Evolutionary conservation across 2,797 vertebrate species (phyloP).

Genomic region (Platalea minor): DNA sequence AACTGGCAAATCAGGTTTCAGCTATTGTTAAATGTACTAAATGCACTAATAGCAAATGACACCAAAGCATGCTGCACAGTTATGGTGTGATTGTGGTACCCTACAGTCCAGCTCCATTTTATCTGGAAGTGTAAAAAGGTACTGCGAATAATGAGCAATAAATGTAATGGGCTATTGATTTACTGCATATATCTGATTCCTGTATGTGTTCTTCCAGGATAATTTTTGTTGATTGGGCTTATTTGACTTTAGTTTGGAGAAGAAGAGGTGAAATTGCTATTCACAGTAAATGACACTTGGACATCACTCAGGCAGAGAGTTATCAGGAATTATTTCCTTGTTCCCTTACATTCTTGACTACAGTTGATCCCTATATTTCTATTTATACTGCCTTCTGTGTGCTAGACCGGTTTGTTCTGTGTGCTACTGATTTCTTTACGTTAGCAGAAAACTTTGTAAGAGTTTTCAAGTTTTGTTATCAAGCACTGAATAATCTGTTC

Average conservation of each 20-base stretch:
- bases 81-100: background rate
- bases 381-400: background rate
- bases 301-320: background rate
- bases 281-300: background rate
- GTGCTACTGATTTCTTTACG: background rate
- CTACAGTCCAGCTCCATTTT: background rate
- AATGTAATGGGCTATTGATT: background rate
- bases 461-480: background rate
- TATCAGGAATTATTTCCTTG: background rate
- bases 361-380: background rate
- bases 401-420: background rate
- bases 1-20: background rate
- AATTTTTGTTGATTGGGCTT: constrained; percentile 29
- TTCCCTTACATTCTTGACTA: background rate
- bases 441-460: background rate
- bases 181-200: background rate
- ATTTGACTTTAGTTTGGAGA: constrained; percentile 5
- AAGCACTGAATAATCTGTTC: background rate
- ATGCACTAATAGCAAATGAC: background rate
- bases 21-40: background rate
- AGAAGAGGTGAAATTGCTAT: background rate
- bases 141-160: background rate
- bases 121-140: background rate
- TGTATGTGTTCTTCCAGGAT: background rate
- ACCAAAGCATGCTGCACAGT: background rate